Base-by-base conservation (phyloP, 2,113 vertebrate genomes). In the Brachionichthys hirsutus region DNA sequence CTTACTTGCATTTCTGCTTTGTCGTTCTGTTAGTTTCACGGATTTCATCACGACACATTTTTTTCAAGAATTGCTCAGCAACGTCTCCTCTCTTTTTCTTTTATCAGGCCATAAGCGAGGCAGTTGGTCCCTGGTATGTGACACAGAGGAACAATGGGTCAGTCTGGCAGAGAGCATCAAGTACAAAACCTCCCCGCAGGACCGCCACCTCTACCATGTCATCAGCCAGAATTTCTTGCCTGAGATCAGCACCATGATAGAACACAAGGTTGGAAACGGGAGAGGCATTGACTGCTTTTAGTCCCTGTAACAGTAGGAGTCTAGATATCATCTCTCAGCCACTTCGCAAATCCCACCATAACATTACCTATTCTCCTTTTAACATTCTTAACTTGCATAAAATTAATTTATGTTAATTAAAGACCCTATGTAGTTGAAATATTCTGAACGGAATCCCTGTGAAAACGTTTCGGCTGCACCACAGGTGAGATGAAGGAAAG, bases 211-310 rank as follows among this genome's bases (percentile, higher is more conserved):
- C 62, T 93, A 98, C 85, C 95, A 94, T 63, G 92, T 98, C 77
- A 92, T 99, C 89, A 98, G 93, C 67, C 94, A 98, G 82, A 96
- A 98, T 87, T 98, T 99, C 90, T 89, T 99, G 74, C 95, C 97
- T 0, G 96, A 98, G 88, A 98, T 99, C 87, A 94, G 95, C 89
- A 97, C 89, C 89, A 98, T 98, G 96, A 97, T 98, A 54, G 92
- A 95, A 64, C 94, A 98, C 90, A 98, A 96, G 94, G 97, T 97
- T 77, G 81, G 89, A 65, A 17, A 9, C n/a, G 36, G 16, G 6
- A n/a, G 57, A 18, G 36, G 41, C 53, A 54, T 11, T 18, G 0
- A 36, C 24, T n/a, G 3, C 40, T 13, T 47, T 60, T 48, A 46
- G 19, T 57, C 43, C 20, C 40, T 16, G 19, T 49, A 44, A 38